Evolutionary conservation across 2,888 invertebrate genomes (phyloP), one percentile per base, ranked within the genome.

Genomic region (Philonicus albiceps): DNA sequence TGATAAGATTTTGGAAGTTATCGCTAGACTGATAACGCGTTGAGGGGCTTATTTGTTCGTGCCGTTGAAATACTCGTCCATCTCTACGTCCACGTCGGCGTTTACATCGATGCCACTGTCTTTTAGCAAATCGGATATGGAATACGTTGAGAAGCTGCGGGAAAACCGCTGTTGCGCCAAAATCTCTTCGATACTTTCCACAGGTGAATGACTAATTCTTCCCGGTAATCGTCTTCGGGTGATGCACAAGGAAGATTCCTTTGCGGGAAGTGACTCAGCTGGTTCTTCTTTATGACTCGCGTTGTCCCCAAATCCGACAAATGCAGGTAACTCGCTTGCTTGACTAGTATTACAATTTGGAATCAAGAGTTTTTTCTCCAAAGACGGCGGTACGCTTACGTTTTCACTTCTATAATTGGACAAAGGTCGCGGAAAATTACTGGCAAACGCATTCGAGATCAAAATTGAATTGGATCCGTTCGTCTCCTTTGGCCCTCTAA

Each of bases 51-150:
- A 84, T 73, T 73, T 84, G 43, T 40, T 73, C 40, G 73, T 84
- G 73, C 30, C 40, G 40, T 84, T 84, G 73, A 84, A 27, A 43
- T 22, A 84, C 11, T 84, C 73, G 19, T 84, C 84, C 30, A 84
- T 30, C 0, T 64, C 83, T 11, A 40, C 5, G n/a, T 86, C 86
- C 22, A 34, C 31, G 34, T 86, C 88, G 53, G 72, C 83, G 86
- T 91, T 92, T 13, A 55, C 27, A 37, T 86, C 85, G 22, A 31
- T 43, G 22, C 86, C 88, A 37, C 75, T 81, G 86, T 91, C 92
- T 87, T 90, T 91, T 49, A 92, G 89, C 87, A 92, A 90, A 89
- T 92, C 92, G 76, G 91, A 91, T 88, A 92, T 92, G 88, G 92
- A 92, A 88, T 92, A 92, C 16, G 92, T 91, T 22, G 92, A 92